These are phyloP conservation scores for Syrphus vitripennis DNA, from an alignment of 2,888 invertebrate genomes.

Conservation along the genomic window DNA sequence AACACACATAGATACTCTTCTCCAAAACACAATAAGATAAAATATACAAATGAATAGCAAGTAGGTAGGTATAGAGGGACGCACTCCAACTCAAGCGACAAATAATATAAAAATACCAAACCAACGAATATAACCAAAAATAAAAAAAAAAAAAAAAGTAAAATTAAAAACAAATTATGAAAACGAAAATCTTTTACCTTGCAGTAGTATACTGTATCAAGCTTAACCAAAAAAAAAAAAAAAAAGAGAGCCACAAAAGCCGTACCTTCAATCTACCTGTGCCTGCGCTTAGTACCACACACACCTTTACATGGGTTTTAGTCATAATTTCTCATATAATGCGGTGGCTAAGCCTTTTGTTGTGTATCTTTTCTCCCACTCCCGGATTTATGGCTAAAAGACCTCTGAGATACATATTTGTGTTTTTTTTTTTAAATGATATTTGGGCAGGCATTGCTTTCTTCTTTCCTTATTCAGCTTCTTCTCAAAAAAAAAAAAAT, in stretches of 20 bases:
- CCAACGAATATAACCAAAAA: constrained; percentile 75
- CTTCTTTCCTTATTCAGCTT: constrained; percentile 52
- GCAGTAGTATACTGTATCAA: constrained; percentile 14
- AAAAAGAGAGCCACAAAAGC: constrained; percentile 6
- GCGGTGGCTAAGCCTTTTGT: constrained; percentile 48
- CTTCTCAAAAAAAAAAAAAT: constrained; percentile 28
- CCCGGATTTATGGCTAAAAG: constrained; percentile 50
- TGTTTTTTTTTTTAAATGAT: constrained; percentile 49
- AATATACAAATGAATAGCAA: constrained; percentile 33
- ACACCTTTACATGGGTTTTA: constrained; percentile 28
- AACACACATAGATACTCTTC: constrained; percentile 72
- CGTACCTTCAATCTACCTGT: constrained; percentile 50
- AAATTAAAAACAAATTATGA: constrained; percentile 66
- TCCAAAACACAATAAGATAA: constrained; percentile 39
- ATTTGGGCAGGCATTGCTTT: constrained; percentile 64
- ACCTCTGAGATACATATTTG: constrained; percentile 65
- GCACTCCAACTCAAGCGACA: constrained; percentile 34
- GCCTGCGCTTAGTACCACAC: constrained; percentile 47
- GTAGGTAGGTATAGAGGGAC: constrained; percentile 16
- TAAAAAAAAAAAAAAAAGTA: constrained; percentile 62
- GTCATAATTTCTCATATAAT: constrained; percentile 64
- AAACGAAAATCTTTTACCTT: constrained; percentile 69
- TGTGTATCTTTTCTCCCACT: constrained; percentile 58
- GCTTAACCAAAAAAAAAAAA: neutral
- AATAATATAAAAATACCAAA: constrained; percentile 44